Base-by-base conservation (phyloP, 2,797 vertebrate species). In the Tapera naevia region DNA sequence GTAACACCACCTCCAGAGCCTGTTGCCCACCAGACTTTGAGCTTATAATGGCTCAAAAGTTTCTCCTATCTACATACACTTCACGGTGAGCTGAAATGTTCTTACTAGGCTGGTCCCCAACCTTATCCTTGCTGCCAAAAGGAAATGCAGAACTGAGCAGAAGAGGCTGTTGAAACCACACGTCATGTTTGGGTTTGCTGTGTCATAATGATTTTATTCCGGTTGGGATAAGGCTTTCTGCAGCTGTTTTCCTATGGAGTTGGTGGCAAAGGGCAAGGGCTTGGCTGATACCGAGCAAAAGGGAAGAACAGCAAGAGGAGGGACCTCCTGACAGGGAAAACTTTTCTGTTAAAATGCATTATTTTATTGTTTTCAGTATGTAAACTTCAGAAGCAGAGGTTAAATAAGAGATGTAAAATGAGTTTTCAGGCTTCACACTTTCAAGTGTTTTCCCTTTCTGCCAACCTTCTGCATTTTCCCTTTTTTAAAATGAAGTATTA, bases 121-220 rank as follows among this genome's bases (percentile, higher is more conserved):
- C 72, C 69, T 95, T 96, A 94, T 67, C 90, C 94, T 95, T 3
- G 0, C 87, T 89, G 88, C 95, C 95, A 96, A 97, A 95, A 94
- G 94, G 95, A 97, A 97, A 92, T 41, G 72, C 56, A 86, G 89
- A 97, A 56, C 70, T 64, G 88, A 88, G 93, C 70, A 78, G 72
- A 60, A 96, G 91, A 95, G 81, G 94, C 82, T 96, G 95, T 92
- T 89, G 92, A 97, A 97, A 95, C 94, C 90, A 76, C 91, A 95
- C 28, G 57, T 95, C 95, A 94, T 48, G 54, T 94, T 95, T 91
- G 94, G 96, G 97, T 96, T 94, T 80, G 70, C 92, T 95, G 70
- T 94, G 81, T 96, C 92, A 96, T 80, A 96, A 94, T 93, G 95
- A 93, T 91, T 97, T 96, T 94, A 96, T 91, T 96, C 93, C 67